Evolutionary conservation across 2,797 vertebrate species (phyloP).

Genomic region (Sparidentex hasta): DNA sequence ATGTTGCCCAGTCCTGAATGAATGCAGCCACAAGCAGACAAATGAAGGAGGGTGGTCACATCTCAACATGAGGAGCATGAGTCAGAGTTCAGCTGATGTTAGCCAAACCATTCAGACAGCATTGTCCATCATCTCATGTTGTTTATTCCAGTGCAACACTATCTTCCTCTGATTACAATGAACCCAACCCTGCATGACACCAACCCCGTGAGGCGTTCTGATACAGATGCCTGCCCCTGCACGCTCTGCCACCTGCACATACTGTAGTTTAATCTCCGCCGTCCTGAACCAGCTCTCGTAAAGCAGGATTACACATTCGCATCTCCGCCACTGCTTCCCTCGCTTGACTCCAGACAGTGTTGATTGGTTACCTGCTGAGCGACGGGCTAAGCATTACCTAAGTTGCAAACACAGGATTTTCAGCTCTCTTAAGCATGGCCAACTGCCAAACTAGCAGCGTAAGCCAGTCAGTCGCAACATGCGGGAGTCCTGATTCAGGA

Average conservation of each 20-base stretch:
- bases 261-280: not conserved
- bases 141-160: not conserved
- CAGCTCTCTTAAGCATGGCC: slow-evolving; percentile 16
- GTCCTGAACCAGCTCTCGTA: not conserved
- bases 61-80: not conserved
- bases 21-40: not conserved
- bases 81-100: not conserved
- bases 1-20: not conserved
- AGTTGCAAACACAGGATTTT: slow-evolving; percentile 49
- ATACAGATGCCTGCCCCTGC: not conserved
- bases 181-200: too few species aligned
- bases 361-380: slow-evolving; percentile 51
- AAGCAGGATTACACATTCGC: slow-evolving; percentile 19
- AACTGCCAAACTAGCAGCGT: slow-evolving; percentile 9
- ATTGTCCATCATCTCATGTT: not conserved
- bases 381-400: slow-evolving; percentile 31
- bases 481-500: slow-evolving; percentile 3
- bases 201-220: not conserved
- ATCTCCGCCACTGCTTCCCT: slow-evolving; percentile 4
- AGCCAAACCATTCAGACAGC: not conserved
- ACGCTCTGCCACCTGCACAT: not conserved
- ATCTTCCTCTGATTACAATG: not conserved
- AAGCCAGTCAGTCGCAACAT: not conserved
- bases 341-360: slow-evolving; percentile 56
- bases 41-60: not conserved